These are phyloP conservation scores for Eilema depressum DNA, from an alignment of 2,888 invertebrate species.

Conservation along the genomic window DNA sequence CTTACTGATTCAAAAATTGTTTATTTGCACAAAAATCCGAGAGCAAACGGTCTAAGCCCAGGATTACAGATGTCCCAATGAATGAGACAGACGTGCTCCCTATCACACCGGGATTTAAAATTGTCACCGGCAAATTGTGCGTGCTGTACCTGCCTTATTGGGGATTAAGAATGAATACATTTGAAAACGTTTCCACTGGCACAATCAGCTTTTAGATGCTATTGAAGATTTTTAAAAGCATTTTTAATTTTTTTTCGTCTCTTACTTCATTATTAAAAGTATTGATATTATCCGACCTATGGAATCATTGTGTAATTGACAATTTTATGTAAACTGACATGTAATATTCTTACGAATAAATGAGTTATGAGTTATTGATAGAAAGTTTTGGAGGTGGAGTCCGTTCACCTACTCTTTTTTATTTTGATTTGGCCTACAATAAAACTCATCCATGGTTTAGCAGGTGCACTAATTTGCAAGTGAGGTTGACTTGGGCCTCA, in stretches of 20 bases:
- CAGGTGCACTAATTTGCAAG: too few species aligned
- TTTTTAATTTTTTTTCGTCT: not conserved
- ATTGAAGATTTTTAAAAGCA: not conserved
- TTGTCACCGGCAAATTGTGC: conserved; percentile 24
- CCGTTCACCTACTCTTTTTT: too few species aligned
- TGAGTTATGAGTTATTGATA: too few species aligned
- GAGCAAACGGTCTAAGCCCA: conserved; percentile 18
- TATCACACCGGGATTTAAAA: conserved; percentile 24
- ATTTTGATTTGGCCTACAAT: too few species aligned
- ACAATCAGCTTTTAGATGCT: not conserved
- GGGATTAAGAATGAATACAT: conserved; percentile 12
- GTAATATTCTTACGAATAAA: too few species aligned
- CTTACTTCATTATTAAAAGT: not conserved
- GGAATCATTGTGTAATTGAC: too few species aligned
- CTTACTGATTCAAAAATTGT: conserved; percentile 3
- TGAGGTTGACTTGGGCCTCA: too few species aligned
- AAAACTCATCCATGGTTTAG: too few species aligned
- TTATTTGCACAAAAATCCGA: conserved; percentile 14
- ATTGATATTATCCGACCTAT: too few species aligned
- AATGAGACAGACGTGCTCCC: conserved; percentile 15
- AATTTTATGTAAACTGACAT: too few species aligned
- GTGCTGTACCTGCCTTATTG: conserved; percentile 14
- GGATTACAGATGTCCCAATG: conserved; percentile 26
- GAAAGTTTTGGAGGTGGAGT: too few species aligned
- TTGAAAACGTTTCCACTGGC: not conserved